Percentiles rank a stretch among this genome's conserved stretches.
These are phyloP conservation scores for Zaprionus ghesquierei DNA, from an alignment of 1,140 invertebrate genomes.

Conservation along the genomic window DNA sequence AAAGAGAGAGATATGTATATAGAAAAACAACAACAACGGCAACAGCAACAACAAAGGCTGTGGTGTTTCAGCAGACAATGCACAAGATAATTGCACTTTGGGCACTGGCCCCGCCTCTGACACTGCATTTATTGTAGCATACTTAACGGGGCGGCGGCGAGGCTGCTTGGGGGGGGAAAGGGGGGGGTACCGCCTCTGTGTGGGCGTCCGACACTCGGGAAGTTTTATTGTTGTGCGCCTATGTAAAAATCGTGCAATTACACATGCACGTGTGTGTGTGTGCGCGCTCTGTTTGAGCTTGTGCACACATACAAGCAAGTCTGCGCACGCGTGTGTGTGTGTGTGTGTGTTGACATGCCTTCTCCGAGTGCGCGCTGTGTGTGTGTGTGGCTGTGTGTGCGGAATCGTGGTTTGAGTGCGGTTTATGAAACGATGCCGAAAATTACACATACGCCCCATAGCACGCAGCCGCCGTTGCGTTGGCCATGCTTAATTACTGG, in stretches of 20 bases:
- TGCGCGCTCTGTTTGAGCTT: background rate
- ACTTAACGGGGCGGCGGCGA: slow-evolving; percentile 62
- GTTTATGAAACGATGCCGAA: slow-evolving; percentile 78
- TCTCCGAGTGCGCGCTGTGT: background rate
- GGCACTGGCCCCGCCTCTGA: slow-evolving; percentile 66
- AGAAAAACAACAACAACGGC: slow-evolving; percentile 11
- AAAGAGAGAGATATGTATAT: background rate
- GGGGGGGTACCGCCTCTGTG: background rate
- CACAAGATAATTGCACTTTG: slow-evolving; percentile 80
- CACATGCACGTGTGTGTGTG: slow-evolving; percentile 22
- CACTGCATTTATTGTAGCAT: slow-evolving; percentile 79
- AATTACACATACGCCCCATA: slow-evolving; percentile 79
- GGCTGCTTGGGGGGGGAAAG: background rate
- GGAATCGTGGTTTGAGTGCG: slow-evolving; percentile 39
- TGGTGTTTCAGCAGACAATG: slow-evolving; percentile 63
- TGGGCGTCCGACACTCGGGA: slow-evolving; percentile 23
- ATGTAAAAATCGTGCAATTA: slow-evolving; percentile 75
- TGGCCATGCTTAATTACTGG: slow-evolving; percentile 71
- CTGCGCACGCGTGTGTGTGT: too few relatives aligned
- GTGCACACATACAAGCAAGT: slow-evolving; percentile 6
- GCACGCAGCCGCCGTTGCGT: slow-evolving; percentile 49
- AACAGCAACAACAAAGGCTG: slow-evolving; percentile 34
- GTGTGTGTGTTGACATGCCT: slow-evolving; percentile 6
- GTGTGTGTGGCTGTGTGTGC: slow-evolving; percentile 11
- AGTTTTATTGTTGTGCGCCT: slow-evolving; percentile 72